These are phyloP conservation scores for Cirrhinus molitorella DNA, from an alignment of 2,797 vertebrate species.

Conservation along the genomic window DNA sequence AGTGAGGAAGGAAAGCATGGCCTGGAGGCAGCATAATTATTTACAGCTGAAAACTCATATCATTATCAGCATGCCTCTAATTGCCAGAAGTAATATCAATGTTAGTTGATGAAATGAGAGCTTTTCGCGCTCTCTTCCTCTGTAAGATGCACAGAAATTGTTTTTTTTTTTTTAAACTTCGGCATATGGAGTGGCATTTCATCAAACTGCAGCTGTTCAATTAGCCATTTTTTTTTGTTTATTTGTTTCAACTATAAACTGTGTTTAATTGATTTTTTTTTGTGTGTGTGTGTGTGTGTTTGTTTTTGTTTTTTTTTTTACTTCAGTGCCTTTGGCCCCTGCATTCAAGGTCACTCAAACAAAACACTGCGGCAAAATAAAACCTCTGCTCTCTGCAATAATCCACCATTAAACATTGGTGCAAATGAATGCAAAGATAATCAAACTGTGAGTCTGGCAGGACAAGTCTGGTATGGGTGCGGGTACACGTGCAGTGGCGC, in stretches of 20 bases:
- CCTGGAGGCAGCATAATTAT: conserved; percentile 98
- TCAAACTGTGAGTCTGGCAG: conserved; percentile 14
- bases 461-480: conserved; percentile 4
- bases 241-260: conserved; percentile 56
- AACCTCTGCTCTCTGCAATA: not conserved
- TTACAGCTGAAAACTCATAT: conserved; percentile 99
- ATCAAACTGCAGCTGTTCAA: conserved; percentile 83
- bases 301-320: not conserved
- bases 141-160: conserved; percentile 90
- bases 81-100: conserved; percentile 99
- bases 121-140: conserved; percentile 58
- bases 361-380: conserved; percentile 8
- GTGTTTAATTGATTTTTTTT: conserved; percentile 41
- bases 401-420: conserved; percentile 23
- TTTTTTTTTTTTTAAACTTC: conserved; percentile 78
- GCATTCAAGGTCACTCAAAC: conserved; percentile 46
- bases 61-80: conserved; percentile 99
- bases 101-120: conserved; percentile 97
- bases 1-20: conserved; percentile 98
- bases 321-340: conserved; percentile 17
- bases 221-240: conserved; percentile 75
- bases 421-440: conserved; percentile 37
- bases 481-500: conserved; percentile 45
- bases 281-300: too few relatives aligned
- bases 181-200: conserved; percentile 86